Conservation (phyloP, 2,888 invertebrate genomes). For the Apodemia zela region DNA sequence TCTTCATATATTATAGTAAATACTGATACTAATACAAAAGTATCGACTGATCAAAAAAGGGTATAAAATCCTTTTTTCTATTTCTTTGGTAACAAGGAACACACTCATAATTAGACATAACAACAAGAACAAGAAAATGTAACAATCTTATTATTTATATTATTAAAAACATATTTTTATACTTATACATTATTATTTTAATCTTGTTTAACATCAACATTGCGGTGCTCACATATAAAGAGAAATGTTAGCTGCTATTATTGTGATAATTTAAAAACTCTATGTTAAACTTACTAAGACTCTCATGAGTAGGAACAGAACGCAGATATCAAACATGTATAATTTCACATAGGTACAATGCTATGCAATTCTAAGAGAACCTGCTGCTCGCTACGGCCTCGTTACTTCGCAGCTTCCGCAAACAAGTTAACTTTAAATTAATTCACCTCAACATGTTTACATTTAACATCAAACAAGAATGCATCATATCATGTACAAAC, state of each 20-base stretch:
- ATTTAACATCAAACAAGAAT: neutral
- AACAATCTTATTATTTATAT: conserved; percentile 65
- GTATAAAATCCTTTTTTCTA: conserved; percentile 43
- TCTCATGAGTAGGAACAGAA: neutral
- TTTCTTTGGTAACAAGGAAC: conserved; percentile 80
- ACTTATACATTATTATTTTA: conserved; percentile 3
- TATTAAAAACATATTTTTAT: conserved; percentile 54
- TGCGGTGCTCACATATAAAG: conserved; percentile 13
- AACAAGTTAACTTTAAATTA: neutral
- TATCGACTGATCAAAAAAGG: conserved; percentile 36
- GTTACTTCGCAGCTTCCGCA: neutral
- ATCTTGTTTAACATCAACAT: conserved; percentile 26
- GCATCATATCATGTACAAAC: too few relatives aligned
- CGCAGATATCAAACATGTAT: too few relatives aligned
- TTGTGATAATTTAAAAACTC: neutral
- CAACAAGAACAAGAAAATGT: conserved; percentile 73
- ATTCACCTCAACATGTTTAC: neutral
- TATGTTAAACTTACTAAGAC: neutral
- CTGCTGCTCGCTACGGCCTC: neutral
- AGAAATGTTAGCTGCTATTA: neutral
- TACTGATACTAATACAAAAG: conserved; percentile 58
- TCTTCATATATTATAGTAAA: conserved; percentile 51
- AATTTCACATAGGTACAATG: too few relatives aligned
- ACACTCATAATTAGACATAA: conserved; percentile 70
- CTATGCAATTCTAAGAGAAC: too few relatives aligned